phyloP scores from a whole-genome alignment of 2,113 vertebrate genomes.

The Sakesphorus luctuosus region DNA sequence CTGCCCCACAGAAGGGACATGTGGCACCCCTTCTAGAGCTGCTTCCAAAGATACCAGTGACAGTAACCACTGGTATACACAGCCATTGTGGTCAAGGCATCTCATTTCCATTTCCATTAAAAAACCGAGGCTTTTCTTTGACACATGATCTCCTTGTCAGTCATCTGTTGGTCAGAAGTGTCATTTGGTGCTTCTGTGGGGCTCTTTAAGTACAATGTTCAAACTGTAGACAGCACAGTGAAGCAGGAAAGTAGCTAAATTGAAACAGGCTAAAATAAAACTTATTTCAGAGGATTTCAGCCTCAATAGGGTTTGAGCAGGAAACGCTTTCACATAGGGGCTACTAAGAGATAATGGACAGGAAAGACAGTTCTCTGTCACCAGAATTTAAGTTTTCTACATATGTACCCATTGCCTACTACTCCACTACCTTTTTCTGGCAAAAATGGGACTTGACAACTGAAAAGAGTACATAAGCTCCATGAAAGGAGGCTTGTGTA shows the following conservation, averaged over 20 bases:
- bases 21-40: neutral
- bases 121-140: neutral
- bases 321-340: neutral
- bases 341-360: neutral
- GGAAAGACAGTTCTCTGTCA: neutral
- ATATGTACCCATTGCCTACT: neutral
- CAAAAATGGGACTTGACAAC: neutral
- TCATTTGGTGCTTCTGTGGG: neutral
- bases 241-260: neutral
- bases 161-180: neutral
- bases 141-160: neutral
- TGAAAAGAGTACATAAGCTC: neutral
- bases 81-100: neutral
- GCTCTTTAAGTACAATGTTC: neutral
- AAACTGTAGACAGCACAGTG: neutral
- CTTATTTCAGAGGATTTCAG: neutral
- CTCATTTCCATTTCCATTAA: neutral
- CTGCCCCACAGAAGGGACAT: fast-evolving
- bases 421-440: neutral
- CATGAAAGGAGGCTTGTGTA: neutral
- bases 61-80: neutral
- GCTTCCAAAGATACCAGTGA: neutral
- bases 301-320: neutral
- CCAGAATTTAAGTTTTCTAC: neutral
- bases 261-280: neutral